Percentiles rank a stretch among this genome's conserved stretches.
Evolutionary conservation across 1,140 invertebrate species (phyloP).

Genomic region (Camponotus floridanus): DNA sequence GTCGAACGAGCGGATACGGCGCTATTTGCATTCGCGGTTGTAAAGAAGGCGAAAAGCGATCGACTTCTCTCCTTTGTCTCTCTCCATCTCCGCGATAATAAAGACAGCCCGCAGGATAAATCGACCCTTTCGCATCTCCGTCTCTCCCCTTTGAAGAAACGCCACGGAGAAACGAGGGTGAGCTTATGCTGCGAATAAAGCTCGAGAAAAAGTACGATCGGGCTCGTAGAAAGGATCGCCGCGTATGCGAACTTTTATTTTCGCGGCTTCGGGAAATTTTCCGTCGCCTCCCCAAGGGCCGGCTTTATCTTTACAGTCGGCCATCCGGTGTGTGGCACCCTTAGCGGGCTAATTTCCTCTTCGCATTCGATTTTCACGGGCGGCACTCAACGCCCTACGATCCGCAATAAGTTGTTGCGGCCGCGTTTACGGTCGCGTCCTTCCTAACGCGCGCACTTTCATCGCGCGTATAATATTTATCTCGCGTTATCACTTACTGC

Average conservation of each 20-base stretch:
- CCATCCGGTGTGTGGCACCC: slow-evolving; percentile 38
- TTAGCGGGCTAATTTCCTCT: slow-evolving; percentile 81
- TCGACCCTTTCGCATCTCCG: slow-evolving; percentile 52
- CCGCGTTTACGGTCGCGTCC: slow-evolving; percentile 59
- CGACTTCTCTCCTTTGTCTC: slow-evolving; percentile 65
- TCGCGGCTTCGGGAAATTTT: slow-evolving; percentile 63
- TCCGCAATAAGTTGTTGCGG: slow-evolving; percentile 79
- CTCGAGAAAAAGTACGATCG: slow-evolving; percentile 64
- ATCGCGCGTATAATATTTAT: slow-evolving; percentile 81
- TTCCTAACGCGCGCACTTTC: slow-evolving; percentile 60
- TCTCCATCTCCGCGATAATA: slow-evolving; percentile 72
- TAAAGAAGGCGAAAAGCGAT: slow-evolving; percentile 81
- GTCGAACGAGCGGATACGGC: slow-evolving; percentile 78
- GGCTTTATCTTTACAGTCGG: slow-evolving; percentile 78
- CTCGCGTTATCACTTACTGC: slow-evolving; percentile 81
- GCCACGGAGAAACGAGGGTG: slow-evolving; percentile 48
- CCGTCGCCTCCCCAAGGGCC: slow-evolving; percentile 27
- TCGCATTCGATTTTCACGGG: slow-evolving; percentile 82
- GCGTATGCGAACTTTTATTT: slow-evolving; percentile 69
- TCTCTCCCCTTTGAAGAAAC: slow-evolving; percentile 35
- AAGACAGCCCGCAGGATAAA: slow-evolving; percentile 74
- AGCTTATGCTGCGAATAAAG: slow-evolving; percentile 82
- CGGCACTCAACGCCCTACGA: slow-evolving; percentile 72
- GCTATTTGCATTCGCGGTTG: slow-evolving; percentile 83
- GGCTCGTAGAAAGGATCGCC: slow-evolving; percentile 28